Conservation (phyloP, 2,113 vertebrate species). For the Ceyx margarethae region DNA sequence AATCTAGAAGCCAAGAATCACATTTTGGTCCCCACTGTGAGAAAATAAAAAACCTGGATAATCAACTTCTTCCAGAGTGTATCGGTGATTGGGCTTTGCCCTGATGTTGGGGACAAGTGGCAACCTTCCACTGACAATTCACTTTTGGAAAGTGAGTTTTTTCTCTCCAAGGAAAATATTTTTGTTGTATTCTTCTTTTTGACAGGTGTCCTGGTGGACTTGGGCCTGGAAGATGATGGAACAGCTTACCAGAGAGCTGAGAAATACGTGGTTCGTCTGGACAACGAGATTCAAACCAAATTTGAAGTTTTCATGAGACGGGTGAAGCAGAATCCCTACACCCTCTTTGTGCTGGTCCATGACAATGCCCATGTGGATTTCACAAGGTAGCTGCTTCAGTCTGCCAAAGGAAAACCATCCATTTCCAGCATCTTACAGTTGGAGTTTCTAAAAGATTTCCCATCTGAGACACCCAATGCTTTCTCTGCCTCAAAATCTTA, state of each 20-base stretch:
- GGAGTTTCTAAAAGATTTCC: not conserved
- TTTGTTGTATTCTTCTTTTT: slow-evolving; percentile 6
- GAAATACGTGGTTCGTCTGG: slow-evolving; percentile 91
- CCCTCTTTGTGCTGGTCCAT: slow-evolving; percentile 94
- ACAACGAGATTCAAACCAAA: slow-evolving; percentile 88
- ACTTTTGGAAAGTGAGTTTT: not conserved
- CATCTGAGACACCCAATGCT: not conserved
- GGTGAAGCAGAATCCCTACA: slow-evolving; percentile 96
- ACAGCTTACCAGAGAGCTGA: slow-evolving; percentile 86
- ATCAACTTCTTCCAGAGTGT: not conserved
- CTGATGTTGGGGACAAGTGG: not conserved
- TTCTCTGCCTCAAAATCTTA: not conserved
- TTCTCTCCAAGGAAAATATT: not conserved
- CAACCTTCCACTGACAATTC: not conserved
- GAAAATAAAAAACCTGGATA: not conserved
- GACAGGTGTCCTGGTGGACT: slow-evolving; percentile 91
- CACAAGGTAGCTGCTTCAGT: slow-evolving; percentile 83
- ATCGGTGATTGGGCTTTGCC: not conserved
- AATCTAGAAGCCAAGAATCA: not conserved
- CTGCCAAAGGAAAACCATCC: not conserved
- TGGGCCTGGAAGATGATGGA: slow-evolving; percentile 89
- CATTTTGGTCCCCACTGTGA: not conserved
- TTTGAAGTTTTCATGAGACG: slow-evolving; percentile 95
- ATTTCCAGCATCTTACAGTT: not conserved
- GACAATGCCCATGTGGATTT: slow-evolving; percentile 95